Evolutionary conservation across 1,140 invertebrate species (phyloP), one percentile per base, ranked within the genome.

Genomic region (Saccostrea echinata): DNA sequence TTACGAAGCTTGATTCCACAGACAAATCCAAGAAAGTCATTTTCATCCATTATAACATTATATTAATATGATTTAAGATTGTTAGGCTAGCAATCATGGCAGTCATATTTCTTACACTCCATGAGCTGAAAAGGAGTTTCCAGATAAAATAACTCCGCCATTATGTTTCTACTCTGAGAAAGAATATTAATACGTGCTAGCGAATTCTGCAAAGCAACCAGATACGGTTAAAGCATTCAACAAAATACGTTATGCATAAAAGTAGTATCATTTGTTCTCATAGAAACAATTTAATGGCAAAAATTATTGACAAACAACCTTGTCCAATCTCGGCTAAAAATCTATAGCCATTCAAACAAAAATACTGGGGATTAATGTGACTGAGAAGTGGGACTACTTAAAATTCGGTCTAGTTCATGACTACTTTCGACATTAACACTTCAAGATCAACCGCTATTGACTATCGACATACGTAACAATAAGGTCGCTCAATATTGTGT

Each of bases 241-340:
- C 68, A 11, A 71, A 71, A 71, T 12, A 71, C 6, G 27, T 27
- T 71, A 24, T 71, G 16, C 68, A 71, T 71, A 30, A 71, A 71
- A 71, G 24, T 71, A 13, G 68, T 71, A 71, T 71, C 68, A 71
- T 71, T 71, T 71, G 24, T 71, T 71, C 68, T 71, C 68, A 71
- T 71, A 33, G 68, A 71, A 71, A 71, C 68, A 71, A 71, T 71
- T 71, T 71, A 35, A 71, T 71, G 68, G 68, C 68, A 71, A 71
- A 13, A 71, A 27, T 71, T 71, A 71, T 71, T 71, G 68, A 71
- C 68, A 71, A 71, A 71, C 68, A 71, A 71, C 27, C 68, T 71
- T 71, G 27, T 71, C 68, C 68, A 71, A 71, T 71, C 68, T 71
- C 68, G 9, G 68, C 68, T 33, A 71, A 71, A 71, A 71, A 71